Evolutionary conservation across 1,140 invertebrate genomes (phyloP), one percentile per base, ranked within the genome.

Genomic region (Drosophila jambulina): DNA sequence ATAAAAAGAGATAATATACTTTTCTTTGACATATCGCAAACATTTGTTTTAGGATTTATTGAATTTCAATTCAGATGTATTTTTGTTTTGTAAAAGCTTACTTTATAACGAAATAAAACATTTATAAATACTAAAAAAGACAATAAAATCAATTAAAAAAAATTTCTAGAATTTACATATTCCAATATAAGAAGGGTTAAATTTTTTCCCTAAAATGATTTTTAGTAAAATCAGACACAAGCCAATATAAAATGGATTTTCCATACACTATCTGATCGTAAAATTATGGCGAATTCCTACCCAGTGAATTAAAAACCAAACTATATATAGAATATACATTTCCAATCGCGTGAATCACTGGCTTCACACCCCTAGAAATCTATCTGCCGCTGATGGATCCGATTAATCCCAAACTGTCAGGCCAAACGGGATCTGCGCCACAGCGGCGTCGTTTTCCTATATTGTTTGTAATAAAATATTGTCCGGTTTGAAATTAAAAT

Each of bases 401-500:
- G 45, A 72, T 60, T 59, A 51, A 60, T 72, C 43, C 21, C 17
- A 49, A 71, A 19, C 53, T 43, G 69, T 51, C 51, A 43, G 67
- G 53, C 36, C 67, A 43, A 72, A 72, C 45, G 23, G 53, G 53
- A 76, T 76, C 60, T 60, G 29, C 49, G 60, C 43, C 59, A 42
- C 51, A 62, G 67, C 63, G 67, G 45, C 65, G 61, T 74, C 71
- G 61, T 49, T 64, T 90, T 64, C 53, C 32, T 34, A 54, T 49
- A 74, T 87, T 90, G 48, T 88, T 88, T 75, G 72, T 87, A 88
- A 87, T 80, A 77, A 80, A 87, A 87, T 74, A 68, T 76, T 67
- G 81, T 62, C 23, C 54, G 61, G 51, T 67, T 40, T 32, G 67
- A 88, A 88, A 88, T 90, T 90, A 82, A 91, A 91, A 91, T 86